Conservation (phyloP, 2,888 invertebrate genomes). For the Thymelicus lineola region DNA sequence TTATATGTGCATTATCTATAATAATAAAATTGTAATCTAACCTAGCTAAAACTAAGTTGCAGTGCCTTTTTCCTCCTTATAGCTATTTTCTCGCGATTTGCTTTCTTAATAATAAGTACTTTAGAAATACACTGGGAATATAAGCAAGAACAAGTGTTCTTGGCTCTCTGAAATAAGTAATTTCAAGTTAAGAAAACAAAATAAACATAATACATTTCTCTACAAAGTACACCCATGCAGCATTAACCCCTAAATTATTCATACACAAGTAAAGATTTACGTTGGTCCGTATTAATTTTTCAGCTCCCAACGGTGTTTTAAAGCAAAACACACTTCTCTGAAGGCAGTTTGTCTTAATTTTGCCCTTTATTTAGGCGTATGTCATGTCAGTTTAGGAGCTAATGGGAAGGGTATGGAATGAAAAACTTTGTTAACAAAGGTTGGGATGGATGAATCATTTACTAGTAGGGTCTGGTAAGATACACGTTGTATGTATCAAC, state of each 20-base stretch:
- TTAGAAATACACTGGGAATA: too few species aligned
- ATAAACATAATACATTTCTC: neutral
- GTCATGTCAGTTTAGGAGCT: neutral
- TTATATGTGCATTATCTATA: too few species aligned
- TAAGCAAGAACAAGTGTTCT: too few species aligned
- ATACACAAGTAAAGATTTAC: constrained; percentile 14
- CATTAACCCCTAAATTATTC: constrained; percentile 11
- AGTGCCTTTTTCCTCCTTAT: too few species aligned
- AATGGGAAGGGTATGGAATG: neutral
- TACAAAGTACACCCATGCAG: neutral
- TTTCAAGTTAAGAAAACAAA: neutral
- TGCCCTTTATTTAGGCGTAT: constrained; percentile 1
- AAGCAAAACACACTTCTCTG: constrained; percentile 1
- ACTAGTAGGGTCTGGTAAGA: too few species aligned
- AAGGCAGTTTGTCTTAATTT: constrained; percentile 13
- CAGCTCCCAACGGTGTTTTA: constrained; percentile 4
- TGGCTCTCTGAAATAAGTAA: neutral
- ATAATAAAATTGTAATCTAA: too few species aligned
- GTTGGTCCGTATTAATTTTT: constrained; percentile 1
- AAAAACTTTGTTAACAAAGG: too few species aligned
- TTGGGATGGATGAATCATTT: too few species aligned
- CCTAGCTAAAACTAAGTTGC: too few species aligned
- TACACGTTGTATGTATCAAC: too few species aligned
- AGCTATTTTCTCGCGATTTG: too few species aligned
- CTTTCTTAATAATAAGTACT: too few species aligned